Base-by-base conservation (phyloP, 2,113 vertebrate genomes). In the Muscicapa adusta region DNA sequence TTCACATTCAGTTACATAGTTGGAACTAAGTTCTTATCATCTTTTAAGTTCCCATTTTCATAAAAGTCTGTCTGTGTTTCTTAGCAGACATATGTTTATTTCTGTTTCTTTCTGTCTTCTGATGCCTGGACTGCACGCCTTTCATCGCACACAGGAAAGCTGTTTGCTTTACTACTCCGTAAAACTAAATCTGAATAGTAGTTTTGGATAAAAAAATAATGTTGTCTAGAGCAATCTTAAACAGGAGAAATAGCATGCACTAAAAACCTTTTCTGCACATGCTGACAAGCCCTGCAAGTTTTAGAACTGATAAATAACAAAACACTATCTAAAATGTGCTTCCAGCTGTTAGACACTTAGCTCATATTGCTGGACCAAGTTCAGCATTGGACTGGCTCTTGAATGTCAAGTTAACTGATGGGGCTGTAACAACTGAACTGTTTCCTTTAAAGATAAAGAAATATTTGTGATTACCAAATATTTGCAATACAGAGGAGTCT, bases 1-100 rank as follows among this genome's bases (percentile, higher is more conserved):
- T 85, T 75, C 45, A 29, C 6, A 0, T 67, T 89, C 43, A 40
- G 33, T 67, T 89, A 54, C 36, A 8, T 25, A 71, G 7, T 33
- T 57, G 47, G 28, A 75, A 14, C 18, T 19, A 50, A 73, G 20
- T 85, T 89, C n/a, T 79, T 54, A 42, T 0, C 50, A 60, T 58
- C 74, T 91, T 91, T 89, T 82, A 85, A 91, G 78, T 93, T 96
- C 50, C 29, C 63, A 80, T 93, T 58, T 47, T 94, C 80, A 77
- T 87, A 8, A 12, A 70, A 77, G 29, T 22, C 61, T 96, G 87
- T 51, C 79, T 81, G 70, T 89, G 56, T 91, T 94, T 92, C 89
- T 94, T 78, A 74, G 87, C 5, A 0, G 57, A 87, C 36, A 31
- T n/a, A 14, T 5, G 10, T 81, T 77, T 85, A 48, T 88, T 89